Evolutionary conservation across 2,888 invertebrate genomes (phyloP), one percentile per base, ranked within the genome.

Genomic region (Brachypalpus laphriformis): DNA sequence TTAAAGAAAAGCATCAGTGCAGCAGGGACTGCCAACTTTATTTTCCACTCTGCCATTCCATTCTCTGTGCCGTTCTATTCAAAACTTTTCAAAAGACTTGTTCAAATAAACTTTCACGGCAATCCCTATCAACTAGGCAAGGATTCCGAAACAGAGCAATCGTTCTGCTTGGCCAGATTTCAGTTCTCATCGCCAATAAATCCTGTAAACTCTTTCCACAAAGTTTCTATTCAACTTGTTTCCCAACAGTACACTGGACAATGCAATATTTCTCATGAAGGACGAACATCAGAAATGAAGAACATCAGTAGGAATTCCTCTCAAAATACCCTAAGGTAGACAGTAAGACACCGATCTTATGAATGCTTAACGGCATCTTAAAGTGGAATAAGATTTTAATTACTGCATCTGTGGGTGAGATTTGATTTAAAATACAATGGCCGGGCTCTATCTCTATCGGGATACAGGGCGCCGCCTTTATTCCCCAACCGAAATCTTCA

Each of bases 341-440:
- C 0, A 2, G n/a, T 0, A n/a, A n/a, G 14, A 40, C 6, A 14
- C 8, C 45, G 47, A 28, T 51, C 47, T 31, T 47, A 51, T 74
- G 66, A 74, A 83, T 83, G 14, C 49, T 49, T 74, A 83, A 83
- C 68, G 28, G 28, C 65, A 9, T 61, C 76, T 76, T 59, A 51
- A 66, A 71, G 61, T 49, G 34, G 22, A 78, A 63, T 16, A 47
- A 68, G 82, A 49, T 74, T 74, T 83, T 83, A 83, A 83, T 83
- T 78, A 74, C 82, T 74, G 63, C 72, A 82, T 59, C 77, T 59
- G 54, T 28, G 37, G 25, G 57, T 6, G 34, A 18, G 54, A 14
- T 74, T 63, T 63, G 54, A 70, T 78, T 78, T 72, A 74, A 78
- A 78, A 63, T 63, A 56, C 68, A 78, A 83, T 71, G 40, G 11